Evolutionary conservation across 2,113 vertebrate genomes (phyloP), one percentile per base, ranked within the genome.

Genomic region (Cryptotis parvus): DNA sequence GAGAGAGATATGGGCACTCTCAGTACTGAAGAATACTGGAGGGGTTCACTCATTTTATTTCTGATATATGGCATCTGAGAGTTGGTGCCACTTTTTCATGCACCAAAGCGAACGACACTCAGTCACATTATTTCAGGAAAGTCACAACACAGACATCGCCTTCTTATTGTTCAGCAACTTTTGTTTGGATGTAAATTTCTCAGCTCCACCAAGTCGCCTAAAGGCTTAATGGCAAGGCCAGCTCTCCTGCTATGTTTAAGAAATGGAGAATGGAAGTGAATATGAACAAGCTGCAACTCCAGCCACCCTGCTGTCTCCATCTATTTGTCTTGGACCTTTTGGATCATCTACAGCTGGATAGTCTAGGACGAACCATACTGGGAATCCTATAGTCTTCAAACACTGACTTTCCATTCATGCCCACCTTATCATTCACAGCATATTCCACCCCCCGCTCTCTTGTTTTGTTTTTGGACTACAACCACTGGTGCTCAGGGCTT

Each of bases 41-140:
- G 29, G 29, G 12, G 73, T 91, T 61, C 4, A 6, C 3, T 75
- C 4, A 24, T 68, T 66, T 43, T 84, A 6, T 24, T 68, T 82
- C 35, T 77, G n/a, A 73, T 75, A 29, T 39, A 33, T 76, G 89
- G n/a, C n/a, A 66, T 70, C 63, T 63, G 75, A 69, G 31, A 87
- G 14, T 29, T 89, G 16, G 12, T 35, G 80, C 14, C 18, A 4
- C 20, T 1, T 0, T 1, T 9, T 70, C 14, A 29, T 12, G 58
- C 75, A 78, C 18, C 52, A 26, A 68, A 49, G 69, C 66, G 33
- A 27, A 75, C 37, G n/a, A 43, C 24, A 74, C 16, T 52, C 49
- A 85, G 18, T 75, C 37, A 6, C 9, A 10, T 80, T 55, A 29
- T 49, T 82, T 65, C 31, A 31, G 82, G 27, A 65, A 35, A 31